Percentiles rank a stretch among this genome's conserved stretches.
Conservation (phyloP, 2,888 invertebrate species). For the Ormyrus thymus region DNA sequence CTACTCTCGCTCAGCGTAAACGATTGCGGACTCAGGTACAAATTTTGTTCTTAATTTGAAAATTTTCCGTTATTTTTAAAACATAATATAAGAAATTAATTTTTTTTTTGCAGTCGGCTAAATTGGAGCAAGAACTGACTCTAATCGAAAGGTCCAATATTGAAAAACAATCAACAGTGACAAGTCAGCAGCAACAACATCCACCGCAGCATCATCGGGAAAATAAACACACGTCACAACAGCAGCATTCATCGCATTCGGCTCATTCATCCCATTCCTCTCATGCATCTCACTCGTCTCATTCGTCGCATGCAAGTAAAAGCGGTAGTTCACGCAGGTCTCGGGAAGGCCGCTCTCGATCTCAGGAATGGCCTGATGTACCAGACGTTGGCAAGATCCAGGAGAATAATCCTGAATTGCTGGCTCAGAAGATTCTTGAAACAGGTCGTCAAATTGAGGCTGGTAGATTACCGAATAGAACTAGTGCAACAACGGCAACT, state of each 20-base stretch:
- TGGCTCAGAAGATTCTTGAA: slow-evolving; percentile 92
- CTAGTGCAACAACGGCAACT: slow-evolving; percentile 52
- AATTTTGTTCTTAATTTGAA: neutral
- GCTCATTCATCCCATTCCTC: slow-evolving; percentile 64
- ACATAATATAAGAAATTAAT: neutral
- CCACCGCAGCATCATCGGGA: slow-evolving; percentile 51
- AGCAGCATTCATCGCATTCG: slow-evolving; percentile 17
- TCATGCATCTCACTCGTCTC: slow-evolving; percentile 63
- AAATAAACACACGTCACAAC: slow-evolving; percentile 17
- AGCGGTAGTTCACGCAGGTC: slow-evolving; percentile 79
- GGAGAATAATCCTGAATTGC: slow-evolving; percentile 92
- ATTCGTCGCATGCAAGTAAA: slow-evolving; percentile 66
- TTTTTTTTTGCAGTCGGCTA: slow-evolving; percentile 75
- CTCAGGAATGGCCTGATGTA: slow-evolving; percentile 94
- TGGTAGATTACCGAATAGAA: slow-evolving; percentile 78
- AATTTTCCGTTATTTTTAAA: neutral
- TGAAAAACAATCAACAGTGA: slow-evolving; percentile 78
- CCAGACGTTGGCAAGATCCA: slow-evolving; percentile 93
- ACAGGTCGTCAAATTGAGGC: slow-evolving; percentile 93
- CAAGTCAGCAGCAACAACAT: slow-evolving; percentile 67
- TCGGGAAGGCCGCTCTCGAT: slow-evolving; percentile 85
- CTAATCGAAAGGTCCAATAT: slow-evolving; percentile 84
- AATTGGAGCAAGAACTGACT: slow-evolving; percentile 86
- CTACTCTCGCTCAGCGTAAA: slow-evolving; percentile 88
- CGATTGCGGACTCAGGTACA: slow-evolving; percentile 86